Conservation (phyloP, 2,888 invertebrate species). For the Stenodema calcarata region DNA sequence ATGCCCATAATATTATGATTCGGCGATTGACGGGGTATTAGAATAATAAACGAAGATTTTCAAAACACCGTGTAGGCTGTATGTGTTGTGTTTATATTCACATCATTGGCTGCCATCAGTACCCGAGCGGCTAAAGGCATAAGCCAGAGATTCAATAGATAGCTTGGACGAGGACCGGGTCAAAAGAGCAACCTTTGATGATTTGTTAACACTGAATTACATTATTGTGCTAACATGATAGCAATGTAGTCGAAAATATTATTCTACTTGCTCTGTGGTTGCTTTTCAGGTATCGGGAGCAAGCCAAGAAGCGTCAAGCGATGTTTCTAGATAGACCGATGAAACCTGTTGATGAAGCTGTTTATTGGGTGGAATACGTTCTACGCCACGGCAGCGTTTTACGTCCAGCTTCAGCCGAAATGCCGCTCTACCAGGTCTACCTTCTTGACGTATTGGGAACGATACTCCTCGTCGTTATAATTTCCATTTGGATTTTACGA, state of each 20-base stretch:
- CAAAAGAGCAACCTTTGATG: too few species aligned
- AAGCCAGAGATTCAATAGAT: too few species aligned
- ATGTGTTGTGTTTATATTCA: too few species aligned
- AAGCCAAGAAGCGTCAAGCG: constrained; percentile 53
- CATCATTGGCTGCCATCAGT: too few species aligned
- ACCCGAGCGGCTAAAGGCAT: too few species aligned
- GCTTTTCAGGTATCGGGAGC: constrained; percentile 54
- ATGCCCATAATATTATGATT: too few species aligned
- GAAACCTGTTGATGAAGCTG: constrained; percentile 67
- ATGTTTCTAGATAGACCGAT: constrained; percentile 64
- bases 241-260: not conserved
- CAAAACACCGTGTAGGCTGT: too few species aligned
- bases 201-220: too few species aligned
- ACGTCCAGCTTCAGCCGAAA: constrained; percentile 53
- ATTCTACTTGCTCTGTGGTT: not conserved
- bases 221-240: not conserved
- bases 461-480: not conserved
- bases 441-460: constrained; percentile 13
- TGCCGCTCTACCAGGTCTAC: constrained; percentile 43
- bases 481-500: not conserved
- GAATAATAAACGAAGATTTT: too few species aligned
- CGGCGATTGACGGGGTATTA: too few species aligned
- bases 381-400: constrained; percentile 65
- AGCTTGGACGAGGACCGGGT: too few species aligned
- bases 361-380: constrained; percentile 73